phyloP scores from a whole-genome alignment of 2,113 vertebrate species.

The Aphyosemion australe region DNA sequence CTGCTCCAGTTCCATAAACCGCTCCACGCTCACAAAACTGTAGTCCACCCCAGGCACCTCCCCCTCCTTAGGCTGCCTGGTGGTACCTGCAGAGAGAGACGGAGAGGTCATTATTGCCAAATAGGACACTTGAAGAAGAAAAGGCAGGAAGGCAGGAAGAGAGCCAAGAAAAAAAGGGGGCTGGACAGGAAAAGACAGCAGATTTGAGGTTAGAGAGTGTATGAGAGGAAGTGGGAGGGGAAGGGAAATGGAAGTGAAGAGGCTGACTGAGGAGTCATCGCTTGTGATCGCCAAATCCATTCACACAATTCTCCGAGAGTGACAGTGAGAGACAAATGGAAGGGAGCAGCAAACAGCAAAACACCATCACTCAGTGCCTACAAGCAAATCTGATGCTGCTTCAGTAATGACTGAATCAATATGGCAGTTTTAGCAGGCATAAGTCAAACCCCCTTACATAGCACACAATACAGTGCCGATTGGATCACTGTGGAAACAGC shows the following conservation, averaged over 20 bases:
- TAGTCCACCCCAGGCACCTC: conserved; percentile 99
- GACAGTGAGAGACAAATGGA: conserved; percentile 50
- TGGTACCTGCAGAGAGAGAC: conserved; percentile 85
- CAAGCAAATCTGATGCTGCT: conserved; percentile 29
- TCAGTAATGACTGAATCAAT: conserved; percentile 56
- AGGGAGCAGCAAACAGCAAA: conserved; percentile 27
- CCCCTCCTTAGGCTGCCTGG: conserved; percentile 98
- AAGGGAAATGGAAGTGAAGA: conserved; percentile 63
- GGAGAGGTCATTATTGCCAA: conserved; percentile 54
- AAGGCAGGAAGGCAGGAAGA: conserved; percentile 69
- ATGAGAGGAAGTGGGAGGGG: conserved; percentile 65
- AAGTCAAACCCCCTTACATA: conserved; percentile 52
- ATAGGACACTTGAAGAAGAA: conserved; percentile 70
- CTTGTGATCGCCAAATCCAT: conserved; percentile 64
- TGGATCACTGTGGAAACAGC: conserved; percentile 59
- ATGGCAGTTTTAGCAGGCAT: conserved; percentile 40
- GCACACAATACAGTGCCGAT: conserved; percentile 32
- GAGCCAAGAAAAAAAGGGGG: conserved; percentile 20
- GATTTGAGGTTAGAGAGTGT: conserved; percentile 57
- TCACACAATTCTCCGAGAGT: conserved; percentile 55
- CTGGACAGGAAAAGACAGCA: conserved; percentile 46
- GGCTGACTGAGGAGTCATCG: conserved; percentile 61
- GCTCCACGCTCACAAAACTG: conserved; percentile 98
- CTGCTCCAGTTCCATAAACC: conserved; percentile 99
- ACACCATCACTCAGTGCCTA: conserved; percentile 33